Evolutionary conservation across 1,140 invertebrate genomes (phyloP), one percentile per base, ranked within the genome.

Genomic region (Pseudomyrmex pallidus): DNA sequence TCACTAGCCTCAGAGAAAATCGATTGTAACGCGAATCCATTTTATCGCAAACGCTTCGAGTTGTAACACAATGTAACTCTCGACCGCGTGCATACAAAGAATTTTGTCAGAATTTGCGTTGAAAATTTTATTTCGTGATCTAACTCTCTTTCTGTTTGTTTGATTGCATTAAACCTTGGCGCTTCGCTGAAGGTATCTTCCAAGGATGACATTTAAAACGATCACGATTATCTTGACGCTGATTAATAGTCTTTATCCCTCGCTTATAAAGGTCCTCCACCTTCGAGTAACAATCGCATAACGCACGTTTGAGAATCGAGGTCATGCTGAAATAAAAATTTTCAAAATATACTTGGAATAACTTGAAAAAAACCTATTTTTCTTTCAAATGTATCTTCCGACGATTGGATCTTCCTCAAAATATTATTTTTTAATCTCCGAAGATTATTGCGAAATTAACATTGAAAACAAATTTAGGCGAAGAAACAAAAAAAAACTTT

Each of bases 11-110:
- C 15, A 12, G 66, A 44, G 22, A 80, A 70, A 59, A 72, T 80
- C 76, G 76, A 80, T 80, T 72, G 50, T 25, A 80, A 70, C 52
- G 63, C 63, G 20, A 78, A 57, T 78, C 52, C 52, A 78, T 59
- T 17, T 25, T 15, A 20, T 12, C 22, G 54, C 44, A 10, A 59
- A 44, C 1, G 20, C 15, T 57, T 72, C 44, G 52, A 78, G 25
- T 44, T 50, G 63, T 17, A 67, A 77, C 44, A 13, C 46, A 13
- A 56, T 68, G 35, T 44, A n/a, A 20, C 20, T 57, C 17, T 50
- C 13, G 35, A 22, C 22, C 17, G 59, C 13, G 61, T 1, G 17
- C 64, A 78, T 57, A 57, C 48, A 35, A 20, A 57, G 3, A 20
- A 22, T n/a, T 70, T 35, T 25, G 25, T n/a, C 57, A 25, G 22